Base-by-base conservation (phyloP, 2,888 invertebrate genomes). In the Hypolimnas misippus region DNA sequence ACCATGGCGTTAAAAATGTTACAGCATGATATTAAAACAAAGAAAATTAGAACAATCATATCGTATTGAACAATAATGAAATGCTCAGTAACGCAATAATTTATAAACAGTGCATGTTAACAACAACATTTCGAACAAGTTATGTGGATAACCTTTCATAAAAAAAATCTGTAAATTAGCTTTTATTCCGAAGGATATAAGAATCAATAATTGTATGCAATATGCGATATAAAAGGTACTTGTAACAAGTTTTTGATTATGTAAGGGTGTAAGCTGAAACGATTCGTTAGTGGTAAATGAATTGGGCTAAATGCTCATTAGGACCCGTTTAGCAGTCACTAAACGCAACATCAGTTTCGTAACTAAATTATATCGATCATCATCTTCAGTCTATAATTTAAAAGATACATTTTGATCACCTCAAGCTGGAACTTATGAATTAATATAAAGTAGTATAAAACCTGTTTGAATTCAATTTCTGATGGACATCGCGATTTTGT, bases 31-130 rank as follows among this genome's bases (percentile, higher is more conserved):
- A 69, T 72, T 25, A 25, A 3, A 77, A 77, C 77, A 76, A 77
- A 77, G 77, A 76, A 82, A 86, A 84, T 82, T 81, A 80, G 82
- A 80, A 84, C 86, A 86, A 86, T 86, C 83, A 84, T 83, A 80
- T 79, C 70, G 72, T 69, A 74, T 71, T 71, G 79, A 78, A 78
- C 80, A 78, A 77, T 79, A 72, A 75, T 70, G 77, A 82, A 85
- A 83, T 81, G 63, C 78, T 79, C 62, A 63, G 81, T 78, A 87
- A 84, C 82, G 84, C 81, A 81, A 82, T 70, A 81, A 84, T 91
- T 90, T 86, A 84, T 87, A 91, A 91, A 90, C 89, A 89, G 70
- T 66, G 68, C 70, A 68, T 73, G 83, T 85, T 86, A 84, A 83
- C 73, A 71, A 58, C 76, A 68, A 72, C 73, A 72, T 75, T 69